Conservation (phyloP, 2,888 invertebrate genomes). For the Sphaerophoria rueppellii region DNA sequence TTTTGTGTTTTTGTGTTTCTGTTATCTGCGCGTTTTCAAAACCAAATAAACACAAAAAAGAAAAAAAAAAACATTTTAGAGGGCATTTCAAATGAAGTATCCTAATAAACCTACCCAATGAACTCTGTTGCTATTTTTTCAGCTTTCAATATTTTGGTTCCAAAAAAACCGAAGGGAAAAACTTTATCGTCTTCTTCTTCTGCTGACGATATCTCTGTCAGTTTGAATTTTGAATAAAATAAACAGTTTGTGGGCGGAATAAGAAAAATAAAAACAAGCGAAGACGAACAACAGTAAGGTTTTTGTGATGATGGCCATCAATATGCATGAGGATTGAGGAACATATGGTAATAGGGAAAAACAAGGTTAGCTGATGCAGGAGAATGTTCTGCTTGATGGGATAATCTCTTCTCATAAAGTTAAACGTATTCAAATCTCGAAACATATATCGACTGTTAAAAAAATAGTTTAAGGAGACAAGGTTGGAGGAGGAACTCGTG, state of each 20-base stretch:
- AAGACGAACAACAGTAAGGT: slow-evolving; percentile 27
- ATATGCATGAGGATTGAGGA: slow-evolving; percentile 17
- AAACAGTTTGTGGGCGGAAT: slow-evolving; percentile 46
- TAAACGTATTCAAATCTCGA: slow-evolving; percentile 37
- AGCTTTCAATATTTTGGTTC: slow-evolving; percentile 42
- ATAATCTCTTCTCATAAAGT: slow-evolving; percentile 28
- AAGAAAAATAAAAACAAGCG: neutral
- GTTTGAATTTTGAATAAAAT: slow-evolving; percentile 51
- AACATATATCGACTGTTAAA: neutral
- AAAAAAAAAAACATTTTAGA: slow-evolving; percentile 20
- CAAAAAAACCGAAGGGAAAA: slow-evolving; percentile 7
- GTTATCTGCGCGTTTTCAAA: neutral
- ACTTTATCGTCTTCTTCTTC: slow-evolving; percentile 3
- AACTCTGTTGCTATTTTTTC: slow-evolving; percentile 34
- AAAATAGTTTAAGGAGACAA: slow-evolving; percentile 28
- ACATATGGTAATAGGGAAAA: slow-evolving; percentile 40
- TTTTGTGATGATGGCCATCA: slow-evolving; percentile 35
- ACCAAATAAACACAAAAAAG: neutral
- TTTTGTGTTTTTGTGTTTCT: neutral
- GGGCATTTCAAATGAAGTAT: slow-evolving; percentile 49
- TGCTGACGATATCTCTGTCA: slow-evolving; percentile 40
- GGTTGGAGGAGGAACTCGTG: neutral
- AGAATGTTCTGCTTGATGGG: neutral
- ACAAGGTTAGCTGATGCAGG: slow-evolving; percentile 3
- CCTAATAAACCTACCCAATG: neutral